A percentile compares a stretch with the other conserved stretches of the same genome.
These are phyloP conservation scores for Halichoerus grypus DNA, from an alignment of 2,113 vertebrate species.

Conservation along the genomic window DNA sequence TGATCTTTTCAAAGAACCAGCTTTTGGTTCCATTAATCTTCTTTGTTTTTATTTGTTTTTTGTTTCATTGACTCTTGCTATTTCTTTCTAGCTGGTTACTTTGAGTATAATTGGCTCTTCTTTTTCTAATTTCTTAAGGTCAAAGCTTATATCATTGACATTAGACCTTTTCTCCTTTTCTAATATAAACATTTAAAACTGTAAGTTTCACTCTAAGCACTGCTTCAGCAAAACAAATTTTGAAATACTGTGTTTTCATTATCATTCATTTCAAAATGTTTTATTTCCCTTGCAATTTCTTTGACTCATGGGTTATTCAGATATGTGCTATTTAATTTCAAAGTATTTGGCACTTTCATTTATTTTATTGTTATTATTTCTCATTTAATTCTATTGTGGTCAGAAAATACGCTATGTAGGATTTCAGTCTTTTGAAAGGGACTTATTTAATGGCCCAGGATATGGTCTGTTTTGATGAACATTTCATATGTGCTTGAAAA, in stretches of 20 bases:
- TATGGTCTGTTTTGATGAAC: background rate
- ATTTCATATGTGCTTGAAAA: background rate
- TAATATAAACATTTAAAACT: background rate
- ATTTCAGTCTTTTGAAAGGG: constrained; percentile 23
- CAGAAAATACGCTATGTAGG: background rate
- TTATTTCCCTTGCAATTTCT: background rate
- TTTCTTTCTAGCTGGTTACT: background rate
- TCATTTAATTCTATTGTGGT: background rate
- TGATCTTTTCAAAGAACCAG: background rate
- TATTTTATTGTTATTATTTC: background rate
- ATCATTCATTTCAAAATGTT: background rate
- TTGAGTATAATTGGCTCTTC: background rate
- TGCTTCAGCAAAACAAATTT: constrained; percentile 10
- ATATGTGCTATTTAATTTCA: background rate
- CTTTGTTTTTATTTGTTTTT: background rate
- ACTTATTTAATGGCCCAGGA: background rate
- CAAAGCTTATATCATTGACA: background rate
- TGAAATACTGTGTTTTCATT: background rate
- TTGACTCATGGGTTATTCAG: background rate
- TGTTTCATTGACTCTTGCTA: background rate
- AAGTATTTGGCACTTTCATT: constrained; percentile 11
- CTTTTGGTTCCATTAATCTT: background rate
- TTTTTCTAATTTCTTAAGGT: background rate
- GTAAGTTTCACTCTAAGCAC: background rate
- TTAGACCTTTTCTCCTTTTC: constrained; percentile 15